Evolutionary conservation across 92 coral and sea anemone genomes (phyloP).

Genomic region (Bergia sp.): DNA sequence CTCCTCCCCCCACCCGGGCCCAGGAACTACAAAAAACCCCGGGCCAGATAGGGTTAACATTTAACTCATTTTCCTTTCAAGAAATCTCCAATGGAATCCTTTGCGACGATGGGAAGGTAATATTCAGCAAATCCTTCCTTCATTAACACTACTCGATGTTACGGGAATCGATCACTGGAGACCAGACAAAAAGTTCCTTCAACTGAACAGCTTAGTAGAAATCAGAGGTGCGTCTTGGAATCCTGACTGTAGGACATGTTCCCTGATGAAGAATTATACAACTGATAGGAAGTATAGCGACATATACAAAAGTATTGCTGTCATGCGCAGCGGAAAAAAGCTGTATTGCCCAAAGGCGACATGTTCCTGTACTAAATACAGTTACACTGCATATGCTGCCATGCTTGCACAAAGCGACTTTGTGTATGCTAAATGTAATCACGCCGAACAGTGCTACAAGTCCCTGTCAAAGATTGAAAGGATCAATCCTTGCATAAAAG

Average conservation of each 20-base stretch:
- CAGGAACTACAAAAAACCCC: no score
- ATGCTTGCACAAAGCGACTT: neutral
- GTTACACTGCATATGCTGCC: neutral
- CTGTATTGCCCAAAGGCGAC: neutral
- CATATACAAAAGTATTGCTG: neutral
- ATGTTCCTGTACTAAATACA: neutral
- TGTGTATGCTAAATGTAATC: neutral
- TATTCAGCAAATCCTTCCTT: neutral
- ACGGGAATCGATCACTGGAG: slow-evolving; percentile 18
- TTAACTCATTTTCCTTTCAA: neutral
- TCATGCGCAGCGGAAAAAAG: neutral
- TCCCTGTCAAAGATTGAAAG: neutral
- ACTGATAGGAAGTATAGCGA: neutral
- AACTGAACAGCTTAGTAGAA: neutral
- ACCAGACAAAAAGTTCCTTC: slow-evolving; percentile 5
- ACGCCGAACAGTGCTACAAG: neutral
- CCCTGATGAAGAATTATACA: neutral
- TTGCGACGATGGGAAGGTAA: slow-evolving; percentile 17
- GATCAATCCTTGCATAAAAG: neutral
- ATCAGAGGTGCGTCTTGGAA: neutral
- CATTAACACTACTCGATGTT: slow-evolving; percentile 26
- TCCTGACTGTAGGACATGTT: neutral
- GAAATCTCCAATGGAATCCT: slow-evolving; percentile 30
- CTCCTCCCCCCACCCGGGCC: no score
- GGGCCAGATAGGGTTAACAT: no score